Conservation (phyloP, 2,797 vertebrate species). For the Valencia hispanica region DNA sequence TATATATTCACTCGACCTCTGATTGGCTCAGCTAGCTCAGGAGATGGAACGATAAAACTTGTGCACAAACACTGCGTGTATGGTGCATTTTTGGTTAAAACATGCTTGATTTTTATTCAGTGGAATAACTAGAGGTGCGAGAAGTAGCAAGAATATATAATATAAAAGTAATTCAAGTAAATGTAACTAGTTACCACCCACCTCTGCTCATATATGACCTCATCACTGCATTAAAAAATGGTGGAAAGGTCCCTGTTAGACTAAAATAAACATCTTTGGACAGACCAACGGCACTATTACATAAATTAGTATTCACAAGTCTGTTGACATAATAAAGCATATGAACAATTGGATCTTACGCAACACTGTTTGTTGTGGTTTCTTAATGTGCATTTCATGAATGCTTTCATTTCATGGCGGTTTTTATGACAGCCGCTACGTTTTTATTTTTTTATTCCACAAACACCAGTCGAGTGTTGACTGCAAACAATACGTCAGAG, state of each 20-base stretch:
- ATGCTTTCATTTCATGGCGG: conserved; percentile 24
- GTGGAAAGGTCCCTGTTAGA: neutral
- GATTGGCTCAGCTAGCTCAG: too few species aligned
- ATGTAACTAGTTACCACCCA: neutral
- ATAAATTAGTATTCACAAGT: conserved; percentile 10
- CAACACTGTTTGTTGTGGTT: conserved; percentile 4
- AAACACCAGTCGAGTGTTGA: conserved; percentile 41
- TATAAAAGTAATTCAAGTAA: neutral
- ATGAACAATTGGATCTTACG: neutral
- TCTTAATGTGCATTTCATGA: neutral
- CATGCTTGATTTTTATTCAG: too few species aligned
- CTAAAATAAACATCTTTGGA: neutral
- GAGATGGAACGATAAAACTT: too few species aligned
- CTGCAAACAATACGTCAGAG: conserved; percentile 35
- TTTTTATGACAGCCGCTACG: conserved; percentile 14
- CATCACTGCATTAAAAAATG: neutral
- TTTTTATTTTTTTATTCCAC: conserved; percentile 8
- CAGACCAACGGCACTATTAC: neutral
- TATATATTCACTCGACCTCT: too few species aligned
- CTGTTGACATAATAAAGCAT: conserved; percentile 24
- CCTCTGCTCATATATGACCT: neutral
- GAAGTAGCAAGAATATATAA: too few species aligned
- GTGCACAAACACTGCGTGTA: too few species aligned
- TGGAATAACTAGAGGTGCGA: too few species aligned
- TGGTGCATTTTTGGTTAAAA: too few species aligned